Percentiles rank a stretch among this genome's conserved stretches.
phyloP scores from a whole-genome alignment of 2,888 invertebrate species.

The Diachrysia chrysitis region DNA sequence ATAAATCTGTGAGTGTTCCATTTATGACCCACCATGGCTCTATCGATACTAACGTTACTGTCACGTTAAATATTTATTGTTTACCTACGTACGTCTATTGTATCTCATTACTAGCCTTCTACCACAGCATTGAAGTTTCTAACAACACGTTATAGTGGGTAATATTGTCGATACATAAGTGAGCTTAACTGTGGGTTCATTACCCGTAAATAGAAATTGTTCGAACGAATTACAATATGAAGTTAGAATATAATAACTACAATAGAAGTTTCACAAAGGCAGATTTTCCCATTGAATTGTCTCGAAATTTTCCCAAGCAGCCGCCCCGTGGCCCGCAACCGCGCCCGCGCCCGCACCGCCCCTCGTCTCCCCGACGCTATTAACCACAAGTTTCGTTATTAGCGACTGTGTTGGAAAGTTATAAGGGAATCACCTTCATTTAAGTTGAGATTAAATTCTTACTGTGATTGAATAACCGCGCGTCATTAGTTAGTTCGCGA shows the following conservation, averaged over 20 bases:
- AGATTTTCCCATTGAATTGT: conserved; percentile 86
- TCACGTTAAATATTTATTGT: conserved; percentile 71
- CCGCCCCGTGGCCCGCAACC: conserved; percentile 47
- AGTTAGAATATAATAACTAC: conserved; percentile 75
- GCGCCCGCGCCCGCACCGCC: conserved; percentile 22
- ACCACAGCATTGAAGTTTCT: conserved; percentile 7
- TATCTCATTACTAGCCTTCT: conserved; percentile 28
- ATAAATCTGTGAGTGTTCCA: conserved; percentile 82
- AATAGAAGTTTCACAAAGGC: conserved; percentile 83
- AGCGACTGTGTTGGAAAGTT: conserved; percentile 86
- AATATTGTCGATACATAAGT: conserved; percentile 28
- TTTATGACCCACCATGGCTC: conserved; percentile 76
- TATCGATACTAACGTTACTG: conserved; percentile 74
- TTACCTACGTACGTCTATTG: conserved; percentile 53
- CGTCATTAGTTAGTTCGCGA: conserved; percentile 58
- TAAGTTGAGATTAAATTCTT: conserved; percentile 86
- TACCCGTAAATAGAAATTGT: conserved; percentile 57
- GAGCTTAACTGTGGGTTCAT: conserved; percentile 43
- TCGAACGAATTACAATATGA: conserved; percentile 60
- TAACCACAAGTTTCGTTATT: conserved; percentile 88
- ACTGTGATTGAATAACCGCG: conserved; percentile 76
- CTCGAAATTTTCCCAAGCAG: conserved; percentile 76
- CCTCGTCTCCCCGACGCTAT: conserved; percentile 69
- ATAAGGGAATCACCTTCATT: conserved; percentile 86
- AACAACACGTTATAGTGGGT: conserved; percentile 16